phyloP scores from a whole-genome alignment of 2,797 vertebrate species.

The Coendou prehensilis region DNA sequence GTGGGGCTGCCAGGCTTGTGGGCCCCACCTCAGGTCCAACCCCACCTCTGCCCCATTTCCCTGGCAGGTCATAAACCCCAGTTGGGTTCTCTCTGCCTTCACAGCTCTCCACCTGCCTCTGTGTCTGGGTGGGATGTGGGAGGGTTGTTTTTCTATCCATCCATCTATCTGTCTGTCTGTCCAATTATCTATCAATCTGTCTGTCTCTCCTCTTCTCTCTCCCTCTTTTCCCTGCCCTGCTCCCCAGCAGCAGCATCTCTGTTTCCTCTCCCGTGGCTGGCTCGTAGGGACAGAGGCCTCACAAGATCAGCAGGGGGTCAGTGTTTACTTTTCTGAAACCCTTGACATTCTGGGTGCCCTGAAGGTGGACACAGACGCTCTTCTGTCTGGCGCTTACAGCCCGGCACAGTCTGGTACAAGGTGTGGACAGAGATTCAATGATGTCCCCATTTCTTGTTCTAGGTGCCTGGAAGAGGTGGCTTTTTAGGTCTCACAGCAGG shows the following conservation, averaged over 20 bases:
- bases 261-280: not conserved
- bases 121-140: not conserved
- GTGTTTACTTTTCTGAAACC: not conserved
- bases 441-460: not conserved
- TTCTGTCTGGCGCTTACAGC: not conserved
- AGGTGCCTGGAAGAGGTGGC: no score
- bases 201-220: not conserved
- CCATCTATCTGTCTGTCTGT: not conserved
- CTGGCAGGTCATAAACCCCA: not conserved
- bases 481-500: not conserved
- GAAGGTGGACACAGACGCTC: not conserved
- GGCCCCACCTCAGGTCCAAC: not conserved
- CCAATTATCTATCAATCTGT: not conserved
- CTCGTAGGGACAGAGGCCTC: rapidly evolving
- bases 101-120: not conserved
- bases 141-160: not conserved
- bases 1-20: not conserved
- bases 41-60: rapidly evolving
- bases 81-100: not conserved
- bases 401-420: not conserved
- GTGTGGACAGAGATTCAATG: rapidly evolving
- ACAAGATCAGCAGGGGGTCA: rapidly evolving
- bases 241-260: rapidly evolving
- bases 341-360: not conserved
- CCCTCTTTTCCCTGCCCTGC: not conserved